Evolutionary conservation across 2,113 vertebrate genomes (phyloP), one percentile per base, ranked within the genome.

Genomic region (Martes martes): DNA sequence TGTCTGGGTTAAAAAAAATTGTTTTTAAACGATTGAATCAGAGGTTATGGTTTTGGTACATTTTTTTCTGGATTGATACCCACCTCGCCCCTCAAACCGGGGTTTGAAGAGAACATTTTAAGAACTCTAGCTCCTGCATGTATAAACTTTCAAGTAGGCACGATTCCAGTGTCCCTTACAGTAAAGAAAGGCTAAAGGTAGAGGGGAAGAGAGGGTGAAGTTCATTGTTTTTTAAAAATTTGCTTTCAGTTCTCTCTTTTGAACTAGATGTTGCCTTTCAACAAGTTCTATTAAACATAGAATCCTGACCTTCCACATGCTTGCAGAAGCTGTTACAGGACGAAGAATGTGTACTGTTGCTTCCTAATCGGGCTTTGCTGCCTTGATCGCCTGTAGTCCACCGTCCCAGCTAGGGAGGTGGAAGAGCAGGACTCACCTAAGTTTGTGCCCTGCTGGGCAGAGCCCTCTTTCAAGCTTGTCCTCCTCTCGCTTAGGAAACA

Each of bases 1-100:
- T 71, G 39, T 88, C 36, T 87, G 47, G 55, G 36, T 63, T 96
- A 94, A 71, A 84, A 94, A 97, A 67, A 16, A 16, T 69, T 76
- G 42, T 73, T 76, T 76, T 47, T 15, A 45, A 24, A 76, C 74
- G 84, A 45, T 67, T 84, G 85, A 76, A 65, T 89, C 65, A 91
- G n/a, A 95, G 39, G 36, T 78, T 94, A 23, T 81, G 23, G 42
- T 94, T 82, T 52, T 84, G 19, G 14, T 87, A 33, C 36, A 13
- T 90, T 94, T 87, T 87, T 55, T 97, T 93, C 36, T 85, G 45
- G 36, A 59, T 78, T 91, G 78, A 42, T 73, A 33, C 26, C 14
- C 31, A 23, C 42, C 31, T 11, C 14, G 19, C 61, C 0, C 36
- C 52, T 3, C 18, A 42, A 21, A 42, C 31, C 24, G 42, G 23